Conservation (phyloP, 2,113 vertebrate genomes). For the Onychostruthus taczanowskii region DNA sequence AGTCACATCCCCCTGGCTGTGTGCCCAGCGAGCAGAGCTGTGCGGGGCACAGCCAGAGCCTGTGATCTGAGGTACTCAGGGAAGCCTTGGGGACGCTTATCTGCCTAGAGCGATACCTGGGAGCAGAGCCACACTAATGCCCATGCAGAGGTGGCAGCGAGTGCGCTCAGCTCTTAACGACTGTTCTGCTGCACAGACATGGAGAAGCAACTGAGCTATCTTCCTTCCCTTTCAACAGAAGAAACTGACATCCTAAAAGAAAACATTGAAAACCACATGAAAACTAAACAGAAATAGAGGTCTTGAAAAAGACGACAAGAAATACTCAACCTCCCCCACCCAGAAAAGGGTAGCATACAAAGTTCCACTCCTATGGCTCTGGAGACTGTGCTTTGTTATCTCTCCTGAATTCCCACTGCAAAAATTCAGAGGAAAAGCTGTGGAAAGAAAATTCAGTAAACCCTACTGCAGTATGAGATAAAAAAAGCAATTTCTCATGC, state of each 20-base stretch:
- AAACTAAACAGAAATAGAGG: conserved; percentile 48
- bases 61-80: neutral
- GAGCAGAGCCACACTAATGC: conserved; percentile 46
- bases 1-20: neutral
- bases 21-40: neutral
- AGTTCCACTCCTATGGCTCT: neutral
- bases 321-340: neutral
- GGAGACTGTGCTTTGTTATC: neutral
- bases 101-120: conserved; percentile 49
- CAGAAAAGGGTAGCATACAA: neutral
- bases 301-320: neutral
- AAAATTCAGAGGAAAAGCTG: conserved; percentile 5
- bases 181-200: conserved; percentile 50
- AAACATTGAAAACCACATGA: conserved; percentile 55
- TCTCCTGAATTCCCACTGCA: neutral
- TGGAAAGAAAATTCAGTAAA: conserved; percentile 28
- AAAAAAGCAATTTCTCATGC: neutral
- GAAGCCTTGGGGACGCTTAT: neutral
- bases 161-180: conserved; percentile 35
- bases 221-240: conserved; percentile 62
- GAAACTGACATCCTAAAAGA: conserved; percentile 59
- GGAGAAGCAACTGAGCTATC: conserved; percentile 63
- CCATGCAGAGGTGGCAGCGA: conserved; percentile 43
- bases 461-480: neutral
- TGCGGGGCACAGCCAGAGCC: neutral